Conservation (phyloP, 2,888 invertebrate genomes). For the Ctena decussata region DNA sequence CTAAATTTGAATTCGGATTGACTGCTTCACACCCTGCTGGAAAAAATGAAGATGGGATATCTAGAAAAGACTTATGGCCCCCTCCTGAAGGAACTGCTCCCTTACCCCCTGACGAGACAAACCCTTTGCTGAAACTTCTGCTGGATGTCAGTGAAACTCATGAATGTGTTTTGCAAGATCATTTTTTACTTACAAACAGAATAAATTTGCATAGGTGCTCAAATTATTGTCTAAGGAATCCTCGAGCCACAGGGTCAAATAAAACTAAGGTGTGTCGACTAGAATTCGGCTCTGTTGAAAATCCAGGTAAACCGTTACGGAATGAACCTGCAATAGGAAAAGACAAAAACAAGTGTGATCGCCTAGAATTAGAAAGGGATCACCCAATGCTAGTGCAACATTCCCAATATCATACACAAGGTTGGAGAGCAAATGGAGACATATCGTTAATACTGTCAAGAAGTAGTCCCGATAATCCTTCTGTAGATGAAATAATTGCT, state of each 20-base stretch:
- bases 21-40: conserved; percentile 31
- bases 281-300: conserved; percentile 53
- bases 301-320: conserved; percentile 25
- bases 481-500: too few relatives aligned
- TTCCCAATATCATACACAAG: conserved; percentile 23
- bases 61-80: conserved; percentile 26
- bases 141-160: conserved; percentile 26
- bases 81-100: conserved; percentile 28
- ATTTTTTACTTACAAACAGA: conserved; percentile 20
- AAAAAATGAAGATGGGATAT: not conserved
- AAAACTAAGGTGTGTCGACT: conserved; percentile 34
- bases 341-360: not conserved
- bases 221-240: conserved; percentile 14
- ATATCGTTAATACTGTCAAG: not conserved
- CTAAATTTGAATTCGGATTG: not conserved
- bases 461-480: not conserved
- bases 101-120: not conserved
- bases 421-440: conserved; percentile 19
- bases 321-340: conserved; percentile 5
- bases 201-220: conserved; percentile 29
- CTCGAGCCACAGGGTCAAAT: not conserved
- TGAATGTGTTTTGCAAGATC: conserved; percentile 11
- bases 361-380: conserved; percentile 8
- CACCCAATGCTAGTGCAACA: conserved; percentile 29
- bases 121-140: conserved; percentile 18